These are phyloP conservation scores for Tetramorium parvispinum DNA, from an alignment of 1,140 invertebrate species.

Conservation along the genomic window DNA sequence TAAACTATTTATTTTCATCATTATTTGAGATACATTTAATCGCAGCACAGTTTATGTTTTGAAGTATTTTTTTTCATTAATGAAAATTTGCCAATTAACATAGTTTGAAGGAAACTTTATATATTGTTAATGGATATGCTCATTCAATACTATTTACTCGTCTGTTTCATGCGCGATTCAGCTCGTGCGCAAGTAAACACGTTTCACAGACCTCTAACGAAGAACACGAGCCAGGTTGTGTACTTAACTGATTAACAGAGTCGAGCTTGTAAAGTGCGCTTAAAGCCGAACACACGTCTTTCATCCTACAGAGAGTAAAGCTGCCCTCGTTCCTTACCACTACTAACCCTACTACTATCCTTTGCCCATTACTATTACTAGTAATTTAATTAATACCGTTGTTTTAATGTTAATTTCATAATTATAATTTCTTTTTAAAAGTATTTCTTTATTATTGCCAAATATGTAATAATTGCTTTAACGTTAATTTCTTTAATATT, in stretches of 20 bases:
- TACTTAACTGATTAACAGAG: conserved; percentile 66
- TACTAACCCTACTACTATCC: neutral
- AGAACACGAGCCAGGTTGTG: conserved; percentile 61
- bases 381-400: conserved; percentile 28
- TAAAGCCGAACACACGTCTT: conserved; percentile 71
- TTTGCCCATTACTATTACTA: conserved; percentile 2
- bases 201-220: conserved; percentile 61
- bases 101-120: neutral
- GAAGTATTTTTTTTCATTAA: neutral
- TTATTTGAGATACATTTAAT: neutral
- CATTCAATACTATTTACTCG: conserved; percentile 55
- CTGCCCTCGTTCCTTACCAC: conserved; percentile 56
- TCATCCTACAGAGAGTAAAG: conserved; percentile 65
- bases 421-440: conserved; percentile 5
- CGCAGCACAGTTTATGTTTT: neutral
- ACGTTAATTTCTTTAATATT: neutral
- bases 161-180: conserved; percentile 56
- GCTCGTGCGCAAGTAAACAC: conserved; percentile 52
- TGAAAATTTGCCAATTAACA: conserved; percentile 11
- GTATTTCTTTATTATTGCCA: neutral
- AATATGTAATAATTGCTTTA: neutral
- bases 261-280: conserved; percentile 66
- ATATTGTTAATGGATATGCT: conserved; percentile 42
- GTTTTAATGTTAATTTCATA: conserved; percentile 13
- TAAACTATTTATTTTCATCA: neutral